These are phyloP conservation scores for Lithophane ornitopus DNA, from an alignment of 2,888 invertebrate species.

Conservation along the genomic window DNA sequence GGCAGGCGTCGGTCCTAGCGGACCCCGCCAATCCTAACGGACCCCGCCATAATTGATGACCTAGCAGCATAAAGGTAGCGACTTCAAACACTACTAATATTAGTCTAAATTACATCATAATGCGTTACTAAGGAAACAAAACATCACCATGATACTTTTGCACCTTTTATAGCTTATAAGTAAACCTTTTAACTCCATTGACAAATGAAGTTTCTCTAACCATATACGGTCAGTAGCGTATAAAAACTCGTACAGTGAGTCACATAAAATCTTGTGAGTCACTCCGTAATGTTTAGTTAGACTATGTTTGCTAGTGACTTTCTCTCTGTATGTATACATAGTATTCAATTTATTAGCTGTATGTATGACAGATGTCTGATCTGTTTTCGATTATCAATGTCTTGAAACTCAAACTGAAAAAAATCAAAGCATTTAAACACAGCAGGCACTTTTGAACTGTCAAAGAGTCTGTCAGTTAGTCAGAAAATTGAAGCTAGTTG, in stretches of 20 bases:
- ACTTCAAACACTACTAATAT: neutral
- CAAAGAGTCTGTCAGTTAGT: no score
- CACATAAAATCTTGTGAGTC: slow-evolving; percentile 58
- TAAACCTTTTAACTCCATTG: slow-evolving; percentile 23
- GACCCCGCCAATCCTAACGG: no score
- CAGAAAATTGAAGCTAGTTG: no score
- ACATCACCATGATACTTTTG: neutral
- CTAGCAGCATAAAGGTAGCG: neutral
- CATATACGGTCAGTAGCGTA: slow-evolving; percentile 54
- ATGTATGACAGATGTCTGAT: slow-evolving; percentile 17
- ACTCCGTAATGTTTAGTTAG: slow-evolving; percentile 41
- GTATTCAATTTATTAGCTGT: slow-evolving; percentile 18
- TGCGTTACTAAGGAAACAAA: neutral
- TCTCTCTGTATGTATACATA: slow-evolving; percentile 48
- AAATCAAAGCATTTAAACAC: no score
- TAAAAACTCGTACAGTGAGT: slow-evolving; percentile 55
- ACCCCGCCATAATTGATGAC: no score
- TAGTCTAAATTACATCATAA: neutral
- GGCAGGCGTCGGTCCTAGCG: no score
- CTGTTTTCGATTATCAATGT: slow-evolving; percentile 13
- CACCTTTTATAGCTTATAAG: slow-evolving; percentile 22
- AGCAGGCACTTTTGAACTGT: no score
- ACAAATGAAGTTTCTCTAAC: slow-evolving; percentile 40
- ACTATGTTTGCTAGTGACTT: slow-evolving; percentile 37
- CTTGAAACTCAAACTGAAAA: neutral